phyloP scores from a whole-genome alignment of 2,888 invertebrate genomes.

The Xylocampa areola region DNA sequence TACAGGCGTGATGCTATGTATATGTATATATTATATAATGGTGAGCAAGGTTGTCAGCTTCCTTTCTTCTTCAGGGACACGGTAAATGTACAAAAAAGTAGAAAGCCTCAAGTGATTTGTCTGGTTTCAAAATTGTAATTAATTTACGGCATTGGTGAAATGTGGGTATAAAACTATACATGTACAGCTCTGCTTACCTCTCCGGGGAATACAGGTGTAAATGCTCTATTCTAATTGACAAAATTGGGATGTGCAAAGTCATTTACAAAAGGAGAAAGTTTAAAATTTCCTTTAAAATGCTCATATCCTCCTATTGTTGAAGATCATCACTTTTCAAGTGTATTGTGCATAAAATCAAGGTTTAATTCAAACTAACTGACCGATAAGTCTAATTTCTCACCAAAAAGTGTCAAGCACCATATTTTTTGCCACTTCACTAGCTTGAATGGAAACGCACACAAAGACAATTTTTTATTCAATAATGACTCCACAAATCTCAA shows the following conservation, averaged over 20 bases:
- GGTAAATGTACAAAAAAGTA: no score
- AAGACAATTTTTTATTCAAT: conserved; percentile 36
- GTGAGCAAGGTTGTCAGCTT: no score
- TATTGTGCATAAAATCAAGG: conserved; percentile 38
- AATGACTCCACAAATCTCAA: conserved; percentile 44
- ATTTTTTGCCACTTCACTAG: conserved; percentile 33
- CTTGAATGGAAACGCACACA: conserved; percentile 50
- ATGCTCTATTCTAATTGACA: no score
- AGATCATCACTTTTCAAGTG: conserved; percentile 18
- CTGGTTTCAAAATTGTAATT: no score
- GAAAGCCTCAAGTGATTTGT: no score
- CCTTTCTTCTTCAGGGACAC: no score
- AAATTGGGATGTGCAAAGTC: conserved; percentile 14
- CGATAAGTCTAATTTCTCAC: conserved; percentile 49
- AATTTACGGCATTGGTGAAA: no score
- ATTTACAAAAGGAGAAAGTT: neutral
- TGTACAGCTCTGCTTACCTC: no score
- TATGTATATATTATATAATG: no score
- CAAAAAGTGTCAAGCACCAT: conserved; percentile 49
- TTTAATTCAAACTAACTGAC: conserved; percentile 48
- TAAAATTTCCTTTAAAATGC: conserved; percentile 28
- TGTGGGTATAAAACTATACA: no score
- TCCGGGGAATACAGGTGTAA: no score
- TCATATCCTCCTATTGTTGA: conserved; percentile 36
- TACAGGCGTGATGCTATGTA: no score